A percentile compares a stretch with the other conserved stretches of the same genome.
phyloP scores from a whole-genome alignment of 2,797 vertebrate genomes.

The Urosaurus nigricauda region DNA sequence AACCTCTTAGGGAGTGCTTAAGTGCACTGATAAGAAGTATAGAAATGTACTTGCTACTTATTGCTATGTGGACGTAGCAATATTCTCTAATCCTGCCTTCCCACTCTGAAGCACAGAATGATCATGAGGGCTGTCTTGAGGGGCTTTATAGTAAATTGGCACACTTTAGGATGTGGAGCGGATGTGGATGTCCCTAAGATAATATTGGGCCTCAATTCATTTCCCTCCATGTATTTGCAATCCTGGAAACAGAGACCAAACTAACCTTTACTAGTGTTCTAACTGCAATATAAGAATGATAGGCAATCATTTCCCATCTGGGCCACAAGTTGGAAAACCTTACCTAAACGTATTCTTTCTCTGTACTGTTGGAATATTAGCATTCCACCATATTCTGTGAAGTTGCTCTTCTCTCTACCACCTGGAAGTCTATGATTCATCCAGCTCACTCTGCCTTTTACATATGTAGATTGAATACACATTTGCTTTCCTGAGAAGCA shows the following conservation, averaged over 20 bases:
- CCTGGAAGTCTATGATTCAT: conserved; percentile 50
- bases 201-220: no score
- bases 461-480: conserved; percentile 45
- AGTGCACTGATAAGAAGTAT: no score
- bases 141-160: no score
- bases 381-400: not conserved
- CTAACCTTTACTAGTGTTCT: not conserved
- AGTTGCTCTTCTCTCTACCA: not conserved
- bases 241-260: not conserved
- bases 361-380: not conserved
- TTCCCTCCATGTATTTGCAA: not conserved
- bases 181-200: no score
- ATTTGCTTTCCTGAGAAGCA: conserved; percentile 53
- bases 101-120: no score
- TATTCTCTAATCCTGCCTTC: no score
- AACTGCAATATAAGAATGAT: not conserved
- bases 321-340: not conserved
- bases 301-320: no score
- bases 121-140: no score
- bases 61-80: no score
- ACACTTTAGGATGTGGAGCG: no score
- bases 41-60: no score
- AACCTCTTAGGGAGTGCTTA: no score
- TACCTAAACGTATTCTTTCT: not conserved
- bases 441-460: conserved; percentile 50